Evolutionary conservation across 2,113 vertebrate species (phyloP), one percentile per base, ranked within the genome.

Genomic region (Hippocampus abdominalis): DNA sequence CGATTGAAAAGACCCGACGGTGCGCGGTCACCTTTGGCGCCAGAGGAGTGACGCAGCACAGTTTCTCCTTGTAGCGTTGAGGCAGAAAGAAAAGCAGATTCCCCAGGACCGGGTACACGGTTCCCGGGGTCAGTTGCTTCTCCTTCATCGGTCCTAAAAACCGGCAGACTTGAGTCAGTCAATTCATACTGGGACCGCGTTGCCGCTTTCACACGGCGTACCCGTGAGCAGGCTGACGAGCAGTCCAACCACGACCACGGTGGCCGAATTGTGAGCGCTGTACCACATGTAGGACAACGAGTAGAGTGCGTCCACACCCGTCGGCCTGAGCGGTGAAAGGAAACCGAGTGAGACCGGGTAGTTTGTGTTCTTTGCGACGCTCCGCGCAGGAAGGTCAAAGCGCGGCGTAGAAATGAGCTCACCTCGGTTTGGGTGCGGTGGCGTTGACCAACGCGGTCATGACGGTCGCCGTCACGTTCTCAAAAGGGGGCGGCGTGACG

Each of bases 211-310:
- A 5, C 29, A 5, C 32, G 32, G 32, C 29, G 18, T 80, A 98
- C 97, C 96, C 0, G 95, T 98, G 48, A 99, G 83, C 21, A 96
- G 74, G 80, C 97, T 98, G 92, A 98, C 93, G 25, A 95, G 46
- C 48, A 98, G 90, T 40, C 97, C 97, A 70, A 99, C 95, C 57
- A 96, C 70, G 44, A 99, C 92, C 79, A 98, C 96, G 0, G 94
- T 95, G 76, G 94, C 86, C 4, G 97, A 98, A 84, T 97, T 98
- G 89, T 98, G 95, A 66, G 95, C 97, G 0, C 96, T 97, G 89
- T 99, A 99, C 97, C 97, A 99, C 89, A 99, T 89, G 81, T 99
- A 99, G 2, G 97, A 99, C 80, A 99, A 76, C 5, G 90, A 93
- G 75, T 98, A 98, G 54, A 98, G 88, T 0, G 84, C 92, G 76